Evolutionary conservation across 2,888 invertebrate species (phyloP).

Genomic region (Byasa hedistus): DNA sequence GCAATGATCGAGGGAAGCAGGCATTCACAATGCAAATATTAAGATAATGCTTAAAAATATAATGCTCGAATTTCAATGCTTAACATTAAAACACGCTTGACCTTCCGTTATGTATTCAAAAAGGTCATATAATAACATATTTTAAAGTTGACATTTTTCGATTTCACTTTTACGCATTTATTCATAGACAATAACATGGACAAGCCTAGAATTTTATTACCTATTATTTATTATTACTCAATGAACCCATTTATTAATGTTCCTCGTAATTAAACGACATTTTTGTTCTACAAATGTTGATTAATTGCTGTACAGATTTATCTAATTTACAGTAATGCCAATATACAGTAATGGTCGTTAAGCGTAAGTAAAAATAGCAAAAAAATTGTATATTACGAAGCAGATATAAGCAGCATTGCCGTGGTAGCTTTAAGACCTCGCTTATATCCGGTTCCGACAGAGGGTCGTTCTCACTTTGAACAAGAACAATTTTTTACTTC

Average conservation of each 20-base stretch:
- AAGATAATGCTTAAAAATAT: slow-evolving; percentile 3
- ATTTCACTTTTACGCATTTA: slow-evolving; percentile 4
- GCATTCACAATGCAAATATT: slow-evolving; percentile 7
- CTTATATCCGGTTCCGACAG: slow-evolving; percentile 64
- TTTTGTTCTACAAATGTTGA: neutral
- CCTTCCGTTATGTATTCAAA: slow-evolving; percentile 1
- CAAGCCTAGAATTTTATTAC: slow-evolving; percentile 8
- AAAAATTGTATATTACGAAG: neutral
- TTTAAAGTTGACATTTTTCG: neutral
- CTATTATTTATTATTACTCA: slow-evolving; percentile 10
- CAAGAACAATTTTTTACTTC: slow-evolving; percentile 65
- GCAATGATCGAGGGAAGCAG: slow-evolving; percentile 19
- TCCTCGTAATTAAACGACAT: neutral
- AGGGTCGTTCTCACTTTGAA: slow-evolving; percentile 71
- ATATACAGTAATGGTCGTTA: neutral
- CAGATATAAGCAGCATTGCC: slow-evolving; percentile 36
- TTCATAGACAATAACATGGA: neutral
- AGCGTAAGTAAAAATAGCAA: neutral
- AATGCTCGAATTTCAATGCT: neutral
- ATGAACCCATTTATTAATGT: slow-evolving; percentile 8
- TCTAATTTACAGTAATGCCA: neutral
- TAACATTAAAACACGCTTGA: slow-evolving; percentile 11
- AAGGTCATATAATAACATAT: slow-evolving; percentile 14
- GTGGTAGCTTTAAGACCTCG: slow-evolving; percentile 61
- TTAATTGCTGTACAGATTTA: neutral